phyloP scores from a whole-genome alignment of 2,797 vertebrate genomes.

The Menidia menidia region DNA sequence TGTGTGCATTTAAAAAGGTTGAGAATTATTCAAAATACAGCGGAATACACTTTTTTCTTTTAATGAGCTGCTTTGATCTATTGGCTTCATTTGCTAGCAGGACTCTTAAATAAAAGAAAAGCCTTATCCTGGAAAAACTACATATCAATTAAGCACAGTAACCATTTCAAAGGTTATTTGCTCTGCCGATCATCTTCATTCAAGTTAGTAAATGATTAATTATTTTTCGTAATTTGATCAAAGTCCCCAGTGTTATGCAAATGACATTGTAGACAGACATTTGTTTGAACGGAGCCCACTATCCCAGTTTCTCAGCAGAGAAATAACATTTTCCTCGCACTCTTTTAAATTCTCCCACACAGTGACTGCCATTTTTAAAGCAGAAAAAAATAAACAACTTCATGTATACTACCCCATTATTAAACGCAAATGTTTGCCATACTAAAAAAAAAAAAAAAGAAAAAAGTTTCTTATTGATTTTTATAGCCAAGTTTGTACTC shows the following conservation, averaged over 20 bases:
- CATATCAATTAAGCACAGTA: not conserved
- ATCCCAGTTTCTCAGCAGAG: not conserved
- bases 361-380: not conserved
- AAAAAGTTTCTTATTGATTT: not conserved
- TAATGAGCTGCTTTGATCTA: too few relatives aligned
- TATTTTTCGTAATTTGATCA: conserved; percentile 15
- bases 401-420: not conserved
- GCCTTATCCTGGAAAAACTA: conserved; percentile 4
- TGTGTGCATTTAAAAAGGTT: not conserved
- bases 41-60: not conserved
- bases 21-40: not conserved
- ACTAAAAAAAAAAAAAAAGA: not conserved
- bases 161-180: conserved; percentile 1
- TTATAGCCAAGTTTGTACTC: conserved; percentile 30
- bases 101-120: too few relatives aligned
- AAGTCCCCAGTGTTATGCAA: conserved; percentile 8
- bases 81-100: too few relatives aligned
- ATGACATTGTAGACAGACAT: not conserved
- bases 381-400: conserved; percentile 5
- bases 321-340: conserved; percentile 4
- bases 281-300: not conserved
- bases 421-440: too few relatives aligned
- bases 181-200: conserved; percentile 1
- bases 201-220: not conserved
- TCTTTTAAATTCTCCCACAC: not conserved